Evolutionary conservation across 2,113 vertebrate species (phyloP).

Genomic region (Atherinomorus stipes): DNA sequence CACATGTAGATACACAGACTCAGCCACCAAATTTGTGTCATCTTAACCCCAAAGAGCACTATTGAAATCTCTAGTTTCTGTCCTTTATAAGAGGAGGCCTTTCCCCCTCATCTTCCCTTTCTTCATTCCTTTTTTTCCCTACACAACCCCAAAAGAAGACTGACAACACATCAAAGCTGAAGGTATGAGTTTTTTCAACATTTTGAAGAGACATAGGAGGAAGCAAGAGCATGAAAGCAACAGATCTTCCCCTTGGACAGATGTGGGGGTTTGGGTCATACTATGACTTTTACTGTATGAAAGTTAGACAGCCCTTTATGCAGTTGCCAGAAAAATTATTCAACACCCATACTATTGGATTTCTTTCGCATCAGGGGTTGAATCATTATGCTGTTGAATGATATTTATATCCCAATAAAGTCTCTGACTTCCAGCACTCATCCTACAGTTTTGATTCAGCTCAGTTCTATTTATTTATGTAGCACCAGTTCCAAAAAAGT

Average conservation of each 20-base stretch:
- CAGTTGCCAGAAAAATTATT: background rate
- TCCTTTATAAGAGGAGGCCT: conserved; percentile 35
- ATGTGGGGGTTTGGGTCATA: too few species aligned
- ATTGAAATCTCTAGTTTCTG: conserved; percentile 54
- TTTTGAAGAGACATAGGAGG: background rate
- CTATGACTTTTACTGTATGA: background rate
- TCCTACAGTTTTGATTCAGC: background rate
- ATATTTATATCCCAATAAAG: too few species aligned
- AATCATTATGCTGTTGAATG: too few species aligned
- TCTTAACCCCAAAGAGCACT: conserved; percentile 47
- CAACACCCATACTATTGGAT: too few species aligned
- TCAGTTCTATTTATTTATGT: too few species aligned
- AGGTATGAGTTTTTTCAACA: background rate
- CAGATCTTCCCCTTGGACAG: too few species aligned
- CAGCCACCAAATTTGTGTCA: conserved; percentile 53
- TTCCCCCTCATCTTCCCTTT: conserved; percentile 4
- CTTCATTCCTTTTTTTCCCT: conserved; percentile 1
- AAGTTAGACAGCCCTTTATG: background rate
- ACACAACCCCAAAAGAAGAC: conserved; percentile 9
- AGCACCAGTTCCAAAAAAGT: too few species aligned
- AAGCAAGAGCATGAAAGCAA: background rate
- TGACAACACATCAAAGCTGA: background rate
- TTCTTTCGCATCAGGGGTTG: too few species aligned
- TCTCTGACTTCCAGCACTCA: background rate
- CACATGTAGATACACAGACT: conserved; percentile 2